Base-by-base conservation (phyloP, 2,888 invertebrate species). In the Pseudococcus jackbeardsleyi region DNA sequence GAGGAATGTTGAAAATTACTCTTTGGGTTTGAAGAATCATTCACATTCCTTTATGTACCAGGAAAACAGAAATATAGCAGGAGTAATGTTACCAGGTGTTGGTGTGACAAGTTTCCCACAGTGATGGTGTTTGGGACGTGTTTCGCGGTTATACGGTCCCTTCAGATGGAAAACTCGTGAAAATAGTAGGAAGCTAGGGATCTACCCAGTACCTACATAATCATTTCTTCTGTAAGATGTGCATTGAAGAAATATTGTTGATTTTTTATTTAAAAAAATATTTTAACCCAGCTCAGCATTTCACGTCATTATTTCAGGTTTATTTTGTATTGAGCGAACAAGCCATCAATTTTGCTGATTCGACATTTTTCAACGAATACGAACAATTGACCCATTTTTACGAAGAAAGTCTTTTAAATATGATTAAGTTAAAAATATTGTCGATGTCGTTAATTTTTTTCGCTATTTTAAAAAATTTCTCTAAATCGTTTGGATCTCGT, bases 41-140 rank as follows among this genome's bases (percentile, higher is more conserved):
- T 87, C 59, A 77, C 77, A 87, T 77, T 87, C 87, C 77, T 72
- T 87, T 33, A 77, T 15, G 15, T 50, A 77, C n/a, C 50, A 77
- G 87, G 87, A 79, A 72, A n/a, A 22, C 39, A 87, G 77, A 48
- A 77, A 17, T 26, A 11, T 33, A 33, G 1, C 0, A 33, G 77
- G 12, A 77, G 26, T 50, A 50, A 33, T 33, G 26, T 33, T 33
- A 33, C 26, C 26, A 33, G 26, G 26, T 33, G 26, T 33, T 33
- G 26, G 26, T 33, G 26, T 33, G 1, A 33, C 46, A 12, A 46
- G 8, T 46, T 46, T 46, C 46, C 46, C 46, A 12, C 8, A 8
- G 46, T 46, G 46, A 46, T 46, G 46, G 46, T 46, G 46, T 46
- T 46, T 33, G 3, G 26, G 26, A 33, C 26, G 46, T 46, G 46